A percentile compares a stretch with the other conserved stretches of the same genome.
Evolutionary conservation across 2,888 invertebrate species (phyloP).

Genomic region (Nowickia ferox): DNA sequence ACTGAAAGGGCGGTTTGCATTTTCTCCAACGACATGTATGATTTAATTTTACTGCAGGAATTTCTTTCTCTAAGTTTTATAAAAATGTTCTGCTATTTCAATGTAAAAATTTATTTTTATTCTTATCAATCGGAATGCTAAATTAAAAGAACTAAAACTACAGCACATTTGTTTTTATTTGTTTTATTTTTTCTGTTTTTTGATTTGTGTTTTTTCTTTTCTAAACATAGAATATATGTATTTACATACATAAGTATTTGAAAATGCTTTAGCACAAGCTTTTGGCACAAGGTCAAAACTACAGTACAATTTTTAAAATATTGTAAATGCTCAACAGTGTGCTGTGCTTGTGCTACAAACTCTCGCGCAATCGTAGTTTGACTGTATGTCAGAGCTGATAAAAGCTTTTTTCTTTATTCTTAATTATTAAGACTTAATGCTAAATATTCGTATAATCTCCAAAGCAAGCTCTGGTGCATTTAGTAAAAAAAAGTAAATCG

Average conservation of each 20-base stretch:
- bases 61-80: constrained; percentile 2
- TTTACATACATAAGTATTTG: no score
- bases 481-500: background rate
- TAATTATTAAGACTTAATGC: background rate
- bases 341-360: background rate
- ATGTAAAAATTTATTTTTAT: constrained; percentile 35
- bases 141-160: constrained; percentile 39
- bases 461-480: background rate
- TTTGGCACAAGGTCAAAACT: constrained; percentile 72
- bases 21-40: background rate
- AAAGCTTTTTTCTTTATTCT: constrained; percentile 28
- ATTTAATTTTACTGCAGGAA: constrained; percentile 10
- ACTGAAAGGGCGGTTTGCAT: no score
- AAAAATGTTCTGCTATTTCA: constrained; percentile 17
- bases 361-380: constrained; percentile 19
- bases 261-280: constrained; percentile 66
- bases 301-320: constrained; percentile 32
- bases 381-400: constrained; percentile 15
- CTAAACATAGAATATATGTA: constrained; percentile 62
- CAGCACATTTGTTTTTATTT: constrained; percentile 18
- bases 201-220: constrained; percentile 32
- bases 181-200: constrained; percentile 24
- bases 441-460: background rate
- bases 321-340: constrained; percentile 44
- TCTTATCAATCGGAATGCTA: constrained; percentile 43